These are phyloP conservation scores for Dendrocincla tyrannina DNA, from an alignment of 2,797 vertebrate species.

Conservation along the genomic window DNA sequence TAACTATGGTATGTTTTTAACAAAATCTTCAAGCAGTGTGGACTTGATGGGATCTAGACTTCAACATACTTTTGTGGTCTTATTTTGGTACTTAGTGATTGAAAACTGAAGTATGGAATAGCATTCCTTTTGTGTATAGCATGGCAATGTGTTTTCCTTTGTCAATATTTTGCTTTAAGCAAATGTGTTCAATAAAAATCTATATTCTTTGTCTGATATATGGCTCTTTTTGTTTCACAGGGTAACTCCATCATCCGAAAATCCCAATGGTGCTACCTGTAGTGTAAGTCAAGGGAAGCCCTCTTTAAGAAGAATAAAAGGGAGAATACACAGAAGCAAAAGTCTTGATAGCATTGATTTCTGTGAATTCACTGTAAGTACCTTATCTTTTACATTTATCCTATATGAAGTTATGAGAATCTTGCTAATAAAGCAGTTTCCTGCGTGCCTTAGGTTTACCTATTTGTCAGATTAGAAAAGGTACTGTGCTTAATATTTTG, in stretches of 20 bases:
- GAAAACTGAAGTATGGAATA: neutral
- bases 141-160: neutral
- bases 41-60: neutral
- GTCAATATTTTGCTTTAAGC: neutral
- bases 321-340: conserved; percentile 94
- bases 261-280: conserved; percentile 86
- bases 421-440: neutral
- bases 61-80: neutral
- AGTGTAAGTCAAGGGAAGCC: conserved; percentile 91
- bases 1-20: neutral
- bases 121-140: neutral
- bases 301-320: conserved; percentile 95
- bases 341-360: conserved; percentile 94
- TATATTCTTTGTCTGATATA: neutral
- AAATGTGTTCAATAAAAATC: neutral
- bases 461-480: neutral
- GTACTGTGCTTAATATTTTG: neutral
- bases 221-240: conserved; percentile 71
- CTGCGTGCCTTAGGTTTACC: neutral
- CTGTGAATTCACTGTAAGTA: conserved; percentile 94
- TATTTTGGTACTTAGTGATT: neutral
- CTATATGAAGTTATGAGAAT: neutral
- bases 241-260: conserved; percentile 93
- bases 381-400: neutral
- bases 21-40: neutral